A percentile compares a stretch with the other conserved stretches of the same genome.
Evolutionary conservation across 2,797 vertebrate species (phyloP).

Genomic region (Ceyx erithaca): DNA sequence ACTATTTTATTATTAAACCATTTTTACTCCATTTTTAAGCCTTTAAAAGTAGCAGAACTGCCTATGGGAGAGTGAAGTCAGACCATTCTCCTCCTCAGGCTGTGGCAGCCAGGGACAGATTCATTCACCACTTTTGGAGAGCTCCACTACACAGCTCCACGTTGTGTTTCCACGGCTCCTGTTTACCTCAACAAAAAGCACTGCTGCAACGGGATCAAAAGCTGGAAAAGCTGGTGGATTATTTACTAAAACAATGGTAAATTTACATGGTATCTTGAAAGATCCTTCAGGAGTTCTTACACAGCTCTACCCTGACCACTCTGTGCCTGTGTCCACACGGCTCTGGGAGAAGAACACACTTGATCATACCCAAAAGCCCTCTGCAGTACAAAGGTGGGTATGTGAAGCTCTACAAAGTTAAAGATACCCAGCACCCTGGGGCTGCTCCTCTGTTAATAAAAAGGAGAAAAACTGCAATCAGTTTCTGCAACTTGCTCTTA

Average conservation of each 20-base stretch:
- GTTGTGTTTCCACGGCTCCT: background rate
- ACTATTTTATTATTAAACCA: background rate
- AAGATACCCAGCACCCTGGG: background rate
- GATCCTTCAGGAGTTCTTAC: conserved; percentile 5
- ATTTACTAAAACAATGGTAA: background rate
- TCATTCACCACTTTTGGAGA: background rate
- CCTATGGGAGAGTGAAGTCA: background rate
- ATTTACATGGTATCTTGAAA: background rate
- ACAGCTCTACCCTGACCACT: background rate
- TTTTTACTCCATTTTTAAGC: background rate
- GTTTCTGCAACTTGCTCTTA: background rate
- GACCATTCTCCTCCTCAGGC: background rate
- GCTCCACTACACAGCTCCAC: background rate
- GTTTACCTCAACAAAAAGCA: conserved; percentile 2
- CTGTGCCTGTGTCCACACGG: background rate
- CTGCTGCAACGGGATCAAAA: background rate
- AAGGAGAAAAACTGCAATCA: background rate
- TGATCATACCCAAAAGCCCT: background rate
- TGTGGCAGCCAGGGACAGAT: background rate
- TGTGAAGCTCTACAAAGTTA: background rate
- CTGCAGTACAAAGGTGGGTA: background rate
- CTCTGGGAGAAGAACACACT: background rate
- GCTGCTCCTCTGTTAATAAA: background rate
- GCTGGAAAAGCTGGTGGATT: background rate
- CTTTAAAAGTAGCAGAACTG: background rate